Percentiles rank a stretch among this genome's conserved stretches.
phyloP scores from a whole-genome alignment of 2,888 invertebrate species.

The Amphimallon solstitiale region DNA sequence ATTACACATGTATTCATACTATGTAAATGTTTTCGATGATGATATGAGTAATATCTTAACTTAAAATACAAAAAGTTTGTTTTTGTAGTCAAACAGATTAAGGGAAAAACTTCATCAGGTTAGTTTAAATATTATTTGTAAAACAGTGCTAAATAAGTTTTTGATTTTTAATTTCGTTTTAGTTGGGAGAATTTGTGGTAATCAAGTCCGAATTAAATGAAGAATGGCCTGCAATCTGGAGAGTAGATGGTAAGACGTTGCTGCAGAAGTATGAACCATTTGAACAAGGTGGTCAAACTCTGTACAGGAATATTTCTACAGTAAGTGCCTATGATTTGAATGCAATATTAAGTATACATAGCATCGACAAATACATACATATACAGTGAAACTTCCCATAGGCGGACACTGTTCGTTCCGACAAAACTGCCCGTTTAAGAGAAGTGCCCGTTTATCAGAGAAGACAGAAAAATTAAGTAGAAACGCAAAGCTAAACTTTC shows the following conservation, averaged over 20 bases:
- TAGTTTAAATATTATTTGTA: constrained; percentile 26
- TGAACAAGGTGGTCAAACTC: constrained; percentile 81
- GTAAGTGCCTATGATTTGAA: no score
- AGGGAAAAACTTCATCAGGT: constrained; percentile 57
- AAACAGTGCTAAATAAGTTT: background rate
- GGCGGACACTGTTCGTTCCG: no score
- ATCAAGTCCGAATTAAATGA: constrained; percentile 82
- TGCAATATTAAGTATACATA: no score
- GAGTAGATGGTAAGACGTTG: constrained; percentile 86
- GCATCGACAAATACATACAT: no score
- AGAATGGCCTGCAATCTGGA: constrained; percentile 90
- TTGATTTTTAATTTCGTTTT: constrained; percentile 49
- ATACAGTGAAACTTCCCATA: no score
- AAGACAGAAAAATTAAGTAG: no score
- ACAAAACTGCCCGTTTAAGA: no score
- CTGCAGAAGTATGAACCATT: constrained; percentile 86
- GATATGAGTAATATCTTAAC: no score
- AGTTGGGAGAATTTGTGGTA: constrained; percentile 91
- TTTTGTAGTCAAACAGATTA: constrained; percentile 50
- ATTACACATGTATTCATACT: no score
- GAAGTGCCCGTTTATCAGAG: no score
- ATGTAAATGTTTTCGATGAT: no score
- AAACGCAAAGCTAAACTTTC: no score
- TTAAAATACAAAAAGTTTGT: constrained; percentile 43
- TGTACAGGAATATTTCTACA: constrained; percentile 88